phyloP scores from a whole-genome alignment of 2,113 vertebrate genomes.

The Rhynchomys soricoides region DNA sequence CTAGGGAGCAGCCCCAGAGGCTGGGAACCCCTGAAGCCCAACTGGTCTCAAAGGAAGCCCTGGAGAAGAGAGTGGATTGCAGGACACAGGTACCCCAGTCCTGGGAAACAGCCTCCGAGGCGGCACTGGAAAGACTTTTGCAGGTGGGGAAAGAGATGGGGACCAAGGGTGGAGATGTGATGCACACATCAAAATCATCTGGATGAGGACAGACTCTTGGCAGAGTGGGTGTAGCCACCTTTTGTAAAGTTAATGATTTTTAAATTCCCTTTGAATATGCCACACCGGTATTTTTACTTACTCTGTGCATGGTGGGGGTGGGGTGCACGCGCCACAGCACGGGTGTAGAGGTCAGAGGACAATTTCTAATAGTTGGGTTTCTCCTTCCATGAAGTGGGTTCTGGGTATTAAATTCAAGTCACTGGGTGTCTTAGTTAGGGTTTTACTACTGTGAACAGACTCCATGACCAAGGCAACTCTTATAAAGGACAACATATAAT shows the following conservation, averaged over 20 bases:
- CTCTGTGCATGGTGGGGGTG: background rate
- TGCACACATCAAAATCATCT: background rate
- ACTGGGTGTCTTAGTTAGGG: too few relatives aligned
- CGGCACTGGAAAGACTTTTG: too few relatives aligned
- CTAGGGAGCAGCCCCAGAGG: background rate
- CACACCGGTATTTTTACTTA: background rate
- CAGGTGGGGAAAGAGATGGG: background rate
- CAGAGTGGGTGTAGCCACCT: background rate
- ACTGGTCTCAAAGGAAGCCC: background rate
- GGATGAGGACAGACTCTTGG: background rate
- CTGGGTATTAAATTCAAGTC: background rate
- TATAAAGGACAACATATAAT: too few relatives aligned
- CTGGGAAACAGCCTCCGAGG: background rate
- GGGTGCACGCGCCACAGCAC: background rate
- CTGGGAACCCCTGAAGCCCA: background rate
- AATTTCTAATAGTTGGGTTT: background rate
- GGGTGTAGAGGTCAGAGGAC: too few relatives aligned
- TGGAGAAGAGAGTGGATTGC: background rate
- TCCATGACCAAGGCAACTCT: too few relatives aligned
- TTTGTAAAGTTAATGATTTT: too few relatives aligned
- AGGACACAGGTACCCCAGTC: background rate
- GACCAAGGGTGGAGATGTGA: background rate
- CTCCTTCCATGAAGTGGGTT: background rate
- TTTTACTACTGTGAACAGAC: too few relatives aligned
- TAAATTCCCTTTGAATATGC: background rate